These are phyloP conservation scores for Elysia crispata DNA, from an alignment of 2,888 invertebrate genomes.

Conservation along the genomic window DNA sequence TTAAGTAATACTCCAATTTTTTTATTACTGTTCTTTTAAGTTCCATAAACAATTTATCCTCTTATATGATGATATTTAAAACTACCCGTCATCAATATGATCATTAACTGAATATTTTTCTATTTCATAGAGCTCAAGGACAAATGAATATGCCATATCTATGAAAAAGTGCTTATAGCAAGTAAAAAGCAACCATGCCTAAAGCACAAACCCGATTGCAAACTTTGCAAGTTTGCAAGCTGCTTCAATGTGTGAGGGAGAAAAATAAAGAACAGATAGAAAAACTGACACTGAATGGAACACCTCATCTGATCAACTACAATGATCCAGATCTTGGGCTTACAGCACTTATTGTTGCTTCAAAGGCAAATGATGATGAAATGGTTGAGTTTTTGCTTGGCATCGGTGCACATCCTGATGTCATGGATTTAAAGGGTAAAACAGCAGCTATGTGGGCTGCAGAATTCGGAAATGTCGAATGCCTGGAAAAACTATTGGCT, in stretches of 20 bases:
- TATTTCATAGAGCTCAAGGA: neutral
- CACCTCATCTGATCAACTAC: slow-evolving; percentile 76
- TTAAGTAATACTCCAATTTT: too few relatives aligned
- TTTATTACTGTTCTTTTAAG: too few relatives aligned
- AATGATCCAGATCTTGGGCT: slow-evolving; percentile 75
- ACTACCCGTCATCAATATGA: neutral
- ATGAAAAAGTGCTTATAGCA: neutral
- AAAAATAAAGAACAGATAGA: slow-evolving; percentile 74
- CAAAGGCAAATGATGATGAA: slow-evolving; percentile 75
- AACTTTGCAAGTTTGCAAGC: slow-evolving; percentile 76
- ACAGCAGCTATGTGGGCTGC: slow-evolving; percentile 77
- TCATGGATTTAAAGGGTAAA: slow-evolving; percentile 75
- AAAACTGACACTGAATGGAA: slow-evolving; percentile 75
- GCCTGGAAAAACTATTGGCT: slow-evolving; percentile 72
- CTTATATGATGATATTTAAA: neutral
- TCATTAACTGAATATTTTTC: neutral
- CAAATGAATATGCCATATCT: neutral
- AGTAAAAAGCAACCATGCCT: slow-evolving; percentile 66
- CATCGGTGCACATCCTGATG: slow-evolving; percentile 77
- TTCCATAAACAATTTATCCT: neutral
- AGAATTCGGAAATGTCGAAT: slow-evolving; percentile 77
- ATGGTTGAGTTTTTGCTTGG: slow-evolving; percentile 75
- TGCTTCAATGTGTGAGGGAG: slow-evolving; percentile 76
- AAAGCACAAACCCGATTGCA: slow-evolving; percentile 75
- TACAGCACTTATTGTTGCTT: slow-evolving; percentile 75